phyloP scores from a whole-genome alignment of 2,113 vertebrate species.

The Gallinago undulata region DNA sequence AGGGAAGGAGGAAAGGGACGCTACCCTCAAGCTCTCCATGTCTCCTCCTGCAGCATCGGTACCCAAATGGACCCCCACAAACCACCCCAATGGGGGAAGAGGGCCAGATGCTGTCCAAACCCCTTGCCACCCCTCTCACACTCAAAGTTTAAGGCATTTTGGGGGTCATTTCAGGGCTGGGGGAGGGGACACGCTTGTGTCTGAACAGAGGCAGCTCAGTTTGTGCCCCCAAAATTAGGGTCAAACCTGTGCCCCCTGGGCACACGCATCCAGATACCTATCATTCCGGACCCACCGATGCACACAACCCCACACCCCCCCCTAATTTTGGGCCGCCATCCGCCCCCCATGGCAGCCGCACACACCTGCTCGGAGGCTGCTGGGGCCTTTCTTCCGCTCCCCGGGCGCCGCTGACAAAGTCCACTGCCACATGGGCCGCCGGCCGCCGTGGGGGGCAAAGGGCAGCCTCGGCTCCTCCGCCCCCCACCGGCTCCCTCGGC shows the following conservation, averaged over 20 bases:
- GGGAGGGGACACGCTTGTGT: fast-evolving
- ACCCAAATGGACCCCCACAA: neutral
- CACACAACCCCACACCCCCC: neutral
- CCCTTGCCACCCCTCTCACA: neutral
- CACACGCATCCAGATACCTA: neutral
- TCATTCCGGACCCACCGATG: neutral
- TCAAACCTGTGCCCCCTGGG: neutral
- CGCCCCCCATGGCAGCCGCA: neutral
- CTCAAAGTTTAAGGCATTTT: neutral
- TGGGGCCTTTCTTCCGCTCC: neutral
- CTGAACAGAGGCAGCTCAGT: neutral
- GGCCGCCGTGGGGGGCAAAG: neutral
- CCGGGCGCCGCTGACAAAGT: conserved; percentile 5
- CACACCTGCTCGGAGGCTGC: conserved; percentile 30
- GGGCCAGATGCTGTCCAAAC: neutral
- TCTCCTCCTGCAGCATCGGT: neutral
- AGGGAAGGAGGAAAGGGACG: too few relatives aligned
- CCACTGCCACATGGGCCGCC: conserved; percentile 50
- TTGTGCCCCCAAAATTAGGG: neutral
- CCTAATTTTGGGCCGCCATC: fast-evolving
- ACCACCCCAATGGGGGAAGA: fast-evolving
- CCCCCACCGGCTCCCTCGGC: fast-evolving
- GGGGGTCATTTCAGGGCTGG: neutral
- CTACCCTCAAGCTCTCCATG: neutral
- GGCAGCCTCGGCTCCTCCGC: neutral